phyloP scores from a whole-genome alignment of 2,888 invertebrate genomes.

The Scaeva pyrastri region DNA sequence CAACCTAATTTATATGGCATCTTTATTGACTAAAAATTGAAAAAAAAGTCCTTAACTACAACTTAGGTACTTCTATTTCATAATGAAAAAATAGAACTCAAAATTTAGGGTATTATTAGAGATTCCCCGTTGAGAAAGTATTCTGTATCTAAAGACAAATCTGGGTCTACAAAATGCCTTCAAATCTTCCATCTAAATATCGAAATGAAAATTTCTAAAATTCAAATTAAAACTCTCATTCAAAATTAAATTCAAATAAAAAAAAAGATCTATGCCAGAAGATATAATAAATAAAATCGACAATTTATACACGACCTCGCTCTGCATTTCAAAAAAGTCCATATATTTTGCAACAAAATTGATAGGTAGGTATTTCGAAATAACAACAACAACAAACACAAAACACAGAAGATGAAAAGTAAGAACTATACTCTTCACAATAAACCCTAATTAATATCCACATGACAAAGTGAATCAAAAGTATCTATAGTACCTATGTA shows the following conservation, averaged over 20 bases:
- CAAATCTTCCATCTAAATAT: neutral
- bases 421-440: slow-evolving; percentile 34
- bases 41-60: too few relatives aligned
- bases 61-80: too few relatives aligned
- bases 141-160: too few relatives aligned
- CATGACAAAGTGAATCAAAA: slow-evolving; percentile 68
- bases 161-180: too few relatives aligned
- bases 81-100: too few relatives aligned
- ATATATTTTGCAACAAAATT: slow-evolving; percentile 39
- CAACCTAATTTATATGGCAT: too few relatives aligned
- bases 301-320: slow-evolving; percentile 62
- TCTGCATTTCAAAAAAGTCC: slow-evolving; percentile 35
- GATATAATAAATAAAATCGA: slow-evolving; percentile 17
- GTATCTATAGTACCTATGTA: too few relatives aligned
- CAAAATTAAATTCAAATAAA: neutral
- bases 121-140: too few relatives aligned
- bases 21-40: too few relatives aligned
- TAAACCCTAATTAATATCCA: slow-evolving; percentile 70
- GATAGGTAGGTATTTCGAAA: too few relatives aligned
- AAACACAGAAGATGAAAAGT: neutral
- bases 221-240: slow-evolving; percentile 29
- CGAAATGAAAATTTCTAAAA: slow-evolving; percentile 17
- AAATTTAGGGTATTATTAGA: too few relatives aligned
- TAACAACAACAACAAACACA: neutral
- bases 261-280: slow-evolving; percentile 15